Base-by-base conservation (phyloP, 2,888 invertebrate species). In the Yponomeuta malinellus region DNA sequence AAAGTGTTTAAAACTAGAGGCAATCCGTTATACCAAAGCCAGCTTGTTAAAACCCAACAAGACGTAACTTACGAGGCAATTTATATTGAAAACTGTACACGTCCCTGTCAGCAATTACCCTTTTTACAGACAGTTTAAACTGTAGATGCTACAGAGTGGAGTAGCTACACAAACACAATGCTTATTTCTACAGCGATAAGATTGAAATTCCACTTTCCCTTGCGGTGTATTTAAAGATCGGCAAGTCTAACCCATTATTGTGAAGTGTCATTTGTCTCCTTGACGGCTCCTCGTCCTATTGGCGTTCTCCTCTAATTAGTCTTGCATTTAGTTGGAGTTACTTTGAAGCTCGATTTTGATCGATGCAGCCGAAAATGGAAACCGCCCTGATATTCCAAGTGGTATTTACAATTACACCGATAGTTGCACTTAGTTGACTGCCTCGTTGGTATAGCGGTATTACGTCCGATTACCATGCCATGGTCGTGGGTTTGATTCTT, bases 191-290 rank as follows among this genome's bases (percentile, higher is more conserved):
- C 5, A 5, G 12, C 8, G 52, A 59, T 59, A 59, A 10, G 64
- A n/a, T 37, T 63, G 33, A 23, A 67, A 12, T 67, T 68, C 37
- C 48, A 69, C 4, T 33, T 64, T 70, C 64, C 48, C 43, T 64
- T 15, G 65, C 70, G 71, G 71, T 69, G 33, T 64, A 72, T 43
- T 72, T 73, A 71, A 68, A 68, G 70, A 65, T 69, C 71, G 70
- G 65, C 73, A 73, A 73, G 72, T 74, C 72, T 73, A 71, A 72
- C 73, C 76, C 75, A 81, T 80, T 80, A 78, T 78, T 74, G 72
- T 72, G 75, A 74, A 78, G 76, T 75, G 76, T 81, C 81, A 84
- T 84, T 84, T 80, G 82, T 82, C 79, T 77, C 72, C 73, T 72
- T 71, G 75, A 75, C 78, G 73, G 63, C 59, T 75, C 75, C 78